phyloP scores from a whole-genome alignment of 2,797 vertebrate genomes.

The Vipera ursinii region DNA sequence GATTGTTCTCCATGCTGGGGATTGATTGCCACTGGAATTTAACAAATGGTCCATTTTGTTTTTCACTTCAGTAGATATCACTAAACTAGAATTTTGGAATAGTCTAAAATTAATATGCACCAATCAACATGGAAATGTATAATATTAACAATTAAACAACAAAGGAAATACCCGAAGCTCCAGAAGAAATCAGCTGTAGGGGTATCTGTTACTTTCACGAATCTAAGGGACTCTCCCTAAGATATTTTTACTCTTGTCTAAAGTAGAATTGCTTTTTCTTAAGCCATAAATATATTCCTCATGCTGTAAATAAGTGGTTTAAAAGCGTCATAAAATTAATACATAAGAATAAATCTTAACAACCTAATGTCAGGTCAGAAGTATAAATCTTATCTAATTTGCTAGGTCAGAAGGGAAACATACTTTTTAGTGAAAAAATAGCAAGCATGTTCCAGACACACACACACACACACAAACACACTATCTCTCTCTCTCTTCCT shows the following conservation, averaged over 20 bases:
- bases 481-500: too few relatives aligned
- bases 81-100: conserved; percentile 55
- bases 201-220: conserved; percentile 58
- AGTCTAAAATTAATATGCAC: conserved; percentile 45
- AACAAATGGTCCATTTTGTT: conserved; percentile 32
- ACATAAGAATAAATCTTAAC: conserved; percentile 66
- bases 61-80: conserved; percentile 30
- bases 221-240: conserved; percentile 50
- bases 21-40: conserved; percentile 41
- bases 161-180: conserved; percentile 48
- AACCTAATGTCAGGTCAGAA: conserved; percentile 67
- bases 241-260: conserved; percentile 63
- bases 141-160: conserved; percentile 63
- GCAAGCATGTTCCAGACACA: conserved; percentile 61
- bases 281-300: conserved; percentile 61
- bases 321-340: conserved; percentile 62
- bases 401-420: conserved; percentile 61
- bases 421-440: conserved; percentile 62
- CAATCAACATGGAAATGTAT: conserved; percentile 44
- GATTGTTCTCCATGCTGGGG: not conserved
- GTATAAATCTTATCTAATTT: conserved; percentile 69
- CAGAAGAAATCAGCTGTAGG: conserved; percentile 59
- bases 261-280: conserved; percentile 57
- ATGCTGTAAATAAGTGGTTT: conserved; percentile 57
- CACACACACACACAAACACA: not conserved